These are phyloP conservation scores for Tridacna crocea DNA, from an alignment of 2,888 invertebrate genomes.

Conservation along the genomic window DNA sequence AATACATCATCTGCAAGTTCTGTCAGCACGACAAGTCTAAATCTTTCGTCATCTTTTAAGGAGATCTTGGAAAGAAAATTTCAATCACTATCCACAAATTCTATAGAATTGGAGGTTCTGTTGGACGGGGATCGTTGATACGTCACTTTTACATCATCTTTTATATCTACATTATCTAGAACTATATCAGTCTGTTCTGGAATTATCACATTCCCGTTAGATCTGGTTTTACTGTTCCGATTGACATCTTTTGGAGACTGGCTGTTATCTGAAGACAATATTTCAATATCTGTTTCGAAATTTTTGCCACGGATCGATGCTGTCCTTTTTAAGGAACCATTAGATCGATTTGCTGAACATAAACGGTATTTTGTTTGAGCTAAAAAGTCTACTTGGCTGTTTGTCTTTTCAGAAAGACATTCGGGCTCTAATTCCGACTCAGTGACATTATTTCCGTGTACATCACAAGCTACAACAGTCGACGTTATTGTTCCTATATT, in stretches of 20 bases:
- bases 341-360: constrained; percentile 26
- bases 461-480: constrained; percentile 55
- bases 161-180: constrained; percentile 13
- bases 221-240: constrained; percentile 1
- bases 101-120: constrained; percentile 39
- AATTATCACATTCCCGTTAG: constrained; percentile 4
- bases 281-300: constrained; percentile 37
- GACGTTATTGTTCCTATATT: not conserved
- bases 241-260: constrained; percentile 30
- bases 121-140: constrained; percentile 44
- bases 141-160: constrained; percentile 39
- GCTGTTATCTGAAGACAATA: constrained; percentile 34
- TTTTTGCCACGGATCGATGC: not conserved
- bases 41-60: too few relatives aligned
- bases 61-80: not conserved
- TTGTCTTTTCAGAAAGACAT: not conserved
- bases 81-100: constrained; percentile 52
- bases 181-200: not conserved
- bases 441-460: constrained; percentile 39
- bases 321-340: not conserved
- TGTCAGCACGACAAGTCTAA: too few relatives aligned
- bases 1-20: too few relatives aligned
- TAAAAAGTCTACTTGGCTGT: constrained; percentile 9
- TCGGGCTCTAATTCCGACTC: not conserved
- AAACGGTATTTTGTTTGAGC: constrained; percentile 44